A percentile compares a stretch with the other conserved stretches of the same genome.
Evolutionary conservation across 2,113 vertebrate genomes (phyloP).

Genomic region (Ondatra zibethicus): DNA sequence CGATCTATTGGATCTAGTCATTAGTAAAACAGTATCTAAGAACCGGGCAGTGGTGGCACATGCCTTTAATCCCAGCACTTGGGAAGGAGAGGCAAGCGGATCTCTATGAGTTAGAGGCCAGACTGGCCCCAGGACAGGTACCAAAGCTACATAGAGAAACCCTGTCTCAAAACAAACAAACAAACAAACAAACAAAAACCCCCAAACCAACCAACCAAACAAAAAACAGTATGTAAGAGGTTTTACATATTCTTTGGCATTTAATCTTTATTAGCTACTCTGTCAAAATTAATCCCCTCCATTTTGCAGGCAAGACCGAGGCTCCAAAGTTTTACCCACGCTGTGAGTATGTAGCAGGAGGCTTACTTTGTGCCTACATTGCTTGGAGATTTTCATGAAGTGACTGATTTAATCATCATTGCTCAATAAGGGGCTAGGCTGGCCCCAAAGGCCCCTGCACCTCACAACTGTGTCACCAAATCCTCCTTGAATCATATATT

Average conservation of each 20-base stretch:
- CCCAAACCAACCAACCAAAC: no score
- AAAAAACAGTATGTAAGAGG: background rate
- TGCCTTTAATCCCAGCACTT: no score
- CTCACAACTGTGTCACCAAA: background rate
- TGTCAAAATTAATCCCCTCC: background rate
- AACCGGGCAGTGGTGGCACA: background rate
- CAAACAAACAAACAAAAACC: no score
- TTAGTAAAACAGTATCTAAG: background rate
- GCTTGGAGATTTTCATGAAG: background rate
- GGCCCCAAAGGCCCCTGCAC: background rate
- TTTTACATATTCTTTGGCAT: background rate
- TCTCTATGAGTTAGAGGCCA: no score
- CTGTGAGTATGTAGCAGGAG: background rate
- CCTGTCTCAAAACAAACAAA: no score
- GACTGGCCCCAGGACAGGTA: no score
- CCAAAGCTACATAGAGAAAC: no score
- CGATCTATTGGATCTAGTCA: background rate
- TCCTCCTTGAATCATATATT: background rate
- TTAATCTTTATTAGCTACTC: background rate
- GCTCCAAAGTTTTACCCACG: background rate
- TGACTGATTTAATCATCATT: background rate
- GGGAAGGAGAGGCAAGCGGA: no score
- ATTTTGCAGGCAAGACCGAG: background rate
- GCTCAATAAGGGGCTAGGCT: background rate
- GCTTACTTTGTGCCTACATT: background rate